phyloP scores from a whole-genome alignment of 2,113 vertebrate species.

The Nymphicus hollandicus region DNA sequence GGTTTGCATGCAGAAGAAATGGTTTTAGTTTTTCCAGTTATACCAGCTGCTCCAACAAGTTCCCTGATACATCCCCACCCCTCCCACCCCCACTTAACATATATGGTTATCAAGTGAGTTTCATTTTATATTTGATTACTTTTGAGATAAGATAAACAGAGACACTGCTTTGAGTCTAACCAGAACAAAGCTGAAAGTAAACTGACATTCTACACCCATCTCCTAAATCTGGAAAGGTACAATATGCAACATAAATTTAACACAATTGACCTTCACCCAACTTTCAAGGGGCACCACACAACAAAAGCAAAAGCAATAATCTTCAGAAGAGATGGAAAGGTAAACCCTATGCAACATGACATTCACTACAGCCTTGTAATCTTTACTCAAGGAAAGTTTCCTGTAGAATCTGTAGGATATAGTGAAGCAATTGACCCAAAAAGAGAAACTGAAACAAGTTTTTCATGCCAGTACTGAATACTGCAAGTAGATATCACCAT shows the following conservation, averaged over 20 bases:
- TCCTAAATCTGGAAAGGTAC: not conserved
- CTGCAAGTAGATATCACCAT: not conserved
- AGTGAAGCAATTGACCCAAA: not conserved
- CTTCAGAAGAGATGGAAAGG: not conserved
- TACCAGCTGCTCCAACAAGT: constrained; percentile 31
- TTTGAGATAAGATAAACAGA: not conserved
- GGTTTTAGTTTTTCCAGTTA: constrained; percentile 54
- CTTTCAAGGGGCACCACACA: rapidly evolving
- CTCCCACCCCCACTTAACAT: not conserved
- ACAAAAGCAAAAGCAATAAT: not conserved
- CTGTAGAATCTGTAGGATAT: not conserved
- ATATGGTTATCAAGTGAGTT: not conserved
- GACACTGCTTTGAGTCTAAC: not conserved
- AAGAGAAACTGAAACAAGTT: not conserved
- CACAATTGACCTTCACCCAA: not conserved
- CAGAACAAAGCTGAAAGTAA: not conserved
- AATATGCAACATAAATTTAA: not conserved
- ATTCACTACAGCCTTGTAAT: not conserved
- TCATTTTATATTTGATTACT: not conserved
- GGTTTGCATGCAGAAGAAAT: not conserved
- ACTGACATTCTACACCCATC: not conserved
- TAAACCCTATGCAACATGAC: not conserved
- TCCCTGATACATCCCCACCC: not conserved
- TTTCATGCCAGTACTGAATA: not conserved
- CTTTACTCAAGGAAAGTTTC: not conserved